Conservation (phyloP, 2,113 vertebrate genomes). For the Gobius niger region DNA sequence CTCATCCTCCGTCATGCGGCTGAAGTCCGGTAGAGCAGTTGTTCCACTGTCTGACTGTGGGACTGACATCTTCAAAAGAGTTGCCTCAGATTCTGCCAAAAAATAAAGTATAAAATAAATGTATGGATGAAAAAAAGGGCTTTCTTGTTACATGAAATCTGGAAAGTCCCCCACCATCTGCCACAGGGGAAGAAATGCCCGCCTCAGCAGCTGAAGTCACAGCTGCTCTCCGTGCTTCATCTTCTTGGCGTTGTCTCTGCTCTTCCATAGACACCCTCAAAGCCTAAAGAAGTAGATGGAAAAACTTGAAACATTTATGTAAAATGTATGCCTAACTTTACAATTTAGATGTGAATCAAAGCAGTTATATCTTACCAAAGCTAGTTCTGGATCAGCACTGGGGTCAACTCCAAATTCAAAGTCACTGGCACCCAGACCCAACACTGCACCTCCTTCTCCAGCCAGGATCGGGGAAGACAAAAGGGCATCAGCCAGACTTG, state of each 20-base stretch:
- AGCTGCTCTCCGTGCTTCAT: conserved; percentile 87
- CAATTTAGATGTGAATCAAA: not conserved
- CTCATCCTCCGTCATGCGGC: conserved; percentile 96
- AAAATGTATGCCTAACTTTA: not conserved
- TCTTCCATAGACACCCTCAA: conserved; percentile 97
- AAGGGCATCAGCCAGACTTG: conserved; percentile 92
- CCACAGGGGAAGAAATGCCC: conserved; percentile 75
- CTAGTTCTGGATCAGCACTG: conserved; percentile 92
- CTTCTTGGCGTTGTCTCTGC: conserved; percentile 92
- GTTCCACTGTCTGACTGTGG: conserved; percentile 82
- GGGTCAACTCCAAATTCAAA: conserved; percentile 97
- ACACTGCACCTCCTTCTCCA: conserved; percentile 89
- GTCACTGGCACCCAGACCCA: conserved; percentile 90
- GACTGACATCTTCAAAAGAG: conserved; percentile 93
- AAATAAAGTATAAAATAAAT: conserved; percentile 8
- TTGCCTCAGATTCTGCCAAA: conserved; percentile 86
- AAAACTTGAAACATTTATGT: not conserved
- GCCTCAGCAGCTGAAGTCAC: conserved; percentile 87
- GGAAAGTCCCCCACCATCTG: conserved; percentile 77
- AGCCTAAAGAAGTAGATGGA: conserved; percentile 71
- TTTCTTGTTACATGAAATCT: not conserved
- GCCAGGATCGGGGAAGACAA: conserved; percentile 93
- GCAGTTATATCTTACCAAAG: conserved; percentile 79
- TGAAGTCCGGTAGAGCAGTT: conserved; percentile 88
- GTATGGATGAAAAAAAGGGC: not conserved